These are phyloP conservation scores for Pycnonotus jocosus DNA, from an alignment of 2,113 vertebrate genomes.

Conservation along the genomic window DNA sequence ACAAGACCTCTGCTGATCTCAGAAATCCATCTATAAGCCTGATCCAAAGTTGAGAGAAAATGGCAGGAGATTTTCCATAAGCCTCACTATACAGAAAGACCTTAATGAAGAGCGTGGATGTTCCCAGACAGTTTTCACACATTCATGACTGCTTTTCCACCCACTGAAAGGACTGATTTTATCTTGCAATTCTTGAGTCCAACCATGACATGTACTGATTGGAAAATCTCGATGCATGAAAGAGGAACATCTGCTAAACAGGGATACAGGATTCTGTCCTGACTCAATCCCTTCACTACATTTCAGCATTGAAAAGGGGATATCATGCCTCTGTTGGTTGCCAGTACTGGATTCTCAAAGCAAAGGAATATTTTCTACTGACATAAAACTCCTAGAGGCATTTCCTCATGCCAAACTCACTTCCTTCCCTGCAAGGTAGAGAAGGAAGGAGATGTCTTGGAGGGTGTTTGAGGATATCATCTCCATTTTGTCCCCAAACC, in stretches of 20 bases:
- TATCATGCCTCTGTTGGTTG: not conserved
- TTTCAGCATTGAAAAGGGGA: not conserved
- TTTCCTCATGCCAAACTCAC: not conserved
- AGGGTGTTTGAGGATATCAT: not conserved
- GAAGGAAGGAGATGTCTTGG: not conserved
- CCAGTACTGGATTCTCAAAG: not conserved
- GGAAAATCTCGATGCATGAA: constrained; percentile 9
- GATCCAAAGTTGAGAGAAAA: not conserved
- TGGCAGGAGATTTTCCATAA: not conserved
- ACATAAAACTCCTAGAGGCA: not conserved
- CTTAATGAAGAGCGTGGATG: constrained; percentile 41
- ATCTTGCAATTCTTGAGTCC: constrained; percentile 31
- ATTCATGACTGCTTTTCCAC: constrained; percentile 46
- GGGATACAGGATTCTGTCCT: not conserved
- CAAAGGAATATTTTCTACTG: not conserved
- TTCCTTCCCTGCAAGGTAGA: not conserved
- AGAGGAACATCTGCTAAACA: constrained; percentile 13
- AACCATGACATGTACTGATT: constrained; percentile 21
- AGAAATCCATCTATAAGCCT: not conserved
- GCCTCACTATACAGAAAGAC: not conserved
- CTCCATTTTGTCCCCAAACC: constrained; percentile 2
- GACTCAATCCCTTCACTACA: not conserved
- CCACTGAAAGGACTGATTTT: constrained; percentile 47
- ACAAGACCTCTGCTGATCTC: not conserved
- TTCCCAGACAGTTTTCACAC: constrained; percentile 60